Evolutionary conservation across 1,140 invertebrate genomes (phyloP), one percentile per base, ranked within the genome.

Genomic region (Papilio polyxenes): DNA sequence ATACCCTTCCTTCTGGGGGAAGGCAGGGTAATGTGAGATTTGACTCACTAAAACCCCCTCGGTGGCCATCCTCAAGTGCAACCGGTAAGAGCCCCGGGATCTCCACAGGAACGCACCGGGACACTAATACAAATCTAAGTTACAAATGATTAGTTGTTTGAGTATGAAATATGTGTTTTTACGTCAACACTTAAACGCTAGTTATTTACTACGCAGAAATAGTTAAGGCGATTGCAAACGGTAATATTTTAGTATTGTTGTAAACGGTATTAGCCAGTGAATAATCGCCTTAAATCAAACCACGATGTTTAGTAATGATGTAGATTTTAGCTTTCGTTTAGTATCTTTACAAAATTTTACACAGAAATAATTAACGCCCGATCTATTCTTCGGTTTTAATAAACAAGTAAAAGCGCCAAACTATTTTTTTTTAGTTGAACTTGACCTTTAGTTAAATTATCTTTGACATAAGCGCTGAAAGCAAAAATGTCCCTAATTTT

Each of bases 201-300:
- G 75, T 53, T 53, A 53, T 76, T 76, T 76, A 49, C 75, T 76
- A 53, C 49, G 75, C 75, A 77, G 75, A 77, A 56, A 77, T 77
- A 49, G 75, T 51, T 77, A 49, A 77, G 75, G 13, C 44, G 74
- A 44, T 49, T 44, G 44, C 37, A 23, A 6, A 49, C 37, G 40
- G 74, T 75, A n/a, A 77, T 77, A 49, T 77, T 53, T 44, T 44
- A 44, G 40, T 77, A 77, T 48, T 23, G 17, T 49, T 31, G 75
- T 77, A 77, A 49, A 44, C n/a, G 48, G 75, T 77, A 77, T 77
- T 51, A 77, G 75, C 44, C 48, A 49, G 44, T 49, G 20, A 23
- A 48, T 77, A 77, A 77, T 77, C 48, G 75, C 15, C 48, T 77
- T 77, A 56, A 77, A 7, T 31, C 49, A 56, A 49, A 77, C 75